Conservation (phyloP, 2,113 vertebrate genomes). For the Paedocypris sp. region DNA sequence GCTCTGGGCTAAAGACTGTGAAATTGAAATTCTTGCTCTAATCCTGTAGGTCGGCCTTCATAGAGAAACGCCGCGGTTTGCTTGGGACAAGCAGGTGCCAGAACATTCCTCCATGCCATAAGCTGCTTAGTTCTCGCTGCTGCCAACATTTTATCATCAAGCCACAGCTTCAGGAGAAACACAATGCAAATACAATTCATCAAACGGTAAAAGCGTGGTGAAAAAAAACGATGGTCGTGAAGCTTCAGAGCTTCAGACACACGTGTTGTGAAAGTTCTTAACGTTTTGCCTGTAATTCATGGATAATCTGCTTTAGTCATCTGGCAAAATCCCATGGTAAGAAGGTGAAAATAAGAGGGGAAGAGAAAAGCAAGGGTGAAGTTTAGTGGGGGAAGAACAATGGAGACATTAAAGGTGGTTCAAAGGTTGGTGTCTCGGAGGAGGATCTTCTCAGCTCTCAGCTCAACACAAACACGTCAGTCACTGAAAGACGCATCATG, state of each 20-base stretch:
- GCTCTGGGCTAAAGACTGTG: constrained; percentile 38
- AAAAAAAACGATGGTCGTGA: too few relatives aligned
- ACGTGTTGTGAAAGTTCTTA: too few relatives aligned
- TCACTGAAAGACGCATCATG: not conserved
- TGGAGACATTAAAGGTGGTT: constrained; percentile 8
- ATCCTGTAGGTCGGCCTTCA: constrained; percentile 39
- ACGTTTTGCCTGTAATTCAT: not conserved
- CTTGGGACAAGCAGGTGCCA: constrained; percentile 48
- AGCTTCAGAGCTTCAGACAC: too few relatives aligned
- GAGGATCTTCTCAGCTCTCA: not conserved
- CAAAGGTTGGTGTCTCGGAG: constrained; percentile 2
- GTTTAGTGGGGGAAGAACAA: too few relatives aligned
- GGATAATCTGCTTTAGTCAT: not conserved
- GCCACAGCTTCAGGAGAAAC: not conserved
- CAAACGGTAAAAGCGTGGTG: not conserved
- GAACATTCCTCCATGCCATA: constrained; percentile 52
- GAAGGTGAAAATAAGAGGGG: not conserved
- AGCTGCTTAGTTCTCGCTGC: constrained; percentile 54
- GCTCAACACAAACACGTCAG: not conserved
- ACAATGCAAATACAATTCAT: not conserved
- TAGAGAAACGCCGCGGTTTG: constrained; percentile 23
- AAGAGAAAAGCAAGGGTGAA: too few relatives aligned
- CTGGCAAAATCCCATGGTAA: not conserved
- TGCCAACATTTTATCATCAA: not conserved
- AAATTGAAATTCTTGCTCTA: constrained; percentile 51